phyloP scores from a whole-genome alignment of 2,888 invertebrate species.

The Athripsodes cinereus region DNA sequence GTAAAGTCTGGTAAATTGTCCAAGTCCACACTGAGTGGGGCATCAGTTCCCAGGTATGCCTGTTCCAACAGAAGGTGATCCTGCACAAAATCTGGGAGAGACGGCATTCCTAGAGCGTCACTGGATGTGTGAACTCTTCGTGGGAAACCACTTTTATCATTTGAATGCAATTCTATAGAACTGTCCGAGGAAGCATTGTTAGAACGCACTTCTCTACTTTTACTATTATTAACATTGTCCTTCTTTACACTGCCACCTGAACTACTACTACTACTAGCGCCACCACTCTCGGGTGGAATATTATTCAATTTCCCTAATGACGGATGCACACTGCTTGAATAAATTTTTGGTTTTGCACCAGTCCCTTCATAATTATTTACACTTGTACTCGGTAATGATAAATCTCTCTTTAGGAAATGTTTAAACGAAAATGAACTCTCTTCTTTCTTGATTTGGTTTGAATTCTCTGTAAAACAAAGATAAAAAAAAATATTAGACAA shows the following conservation, averaged over 20 bases:
- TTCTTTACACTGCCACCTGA: slow-evolving; percentile 24
- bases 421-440: slow-evolving; percentile 82
- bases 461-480: slow-evolving; percentile 36
- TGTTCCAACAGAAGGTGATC: slow-evolving; percentile 81
- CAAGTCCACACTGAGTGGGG: slow-evolving; percentile 52
- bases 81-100: slow-evolving; percentile 79
- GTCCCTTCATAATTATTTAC: slow-evolving; percentile 56
- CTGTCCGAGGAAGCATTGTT: slow-evolving; percentile 44
- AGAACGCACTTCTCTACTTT: slow-evolving; percentile 34
- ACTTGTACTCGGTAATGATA: slow-evolving; percentile 49
- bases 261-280: slow-evolving; percentile 31
- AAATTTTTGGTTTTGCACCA: slow-evolving; percentile 75
- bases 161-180: slow-evolving; percentile 35
- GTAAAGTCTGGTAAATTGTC: slow-evolving; percentile 66
- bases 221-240: slow-evolving; percentile 29
- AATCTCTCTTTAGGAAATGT: slow-evolving; percentile 70
- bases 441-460: slow-evolving; percentile 51
- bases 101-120: slow-evolving; percentile 40
- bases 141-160: slow-evolving; percentile 25
- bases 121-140: slow-evolving; percentile 44
- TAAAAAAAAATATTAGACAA: too few species aligned
- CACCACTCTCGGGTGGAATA: slow-evolving; percentile 30
- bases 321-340: slow-evolving; percentile 33
- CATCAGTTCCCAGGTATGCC: slow-evolving; percentile 56
- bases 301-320: slow-evolving; percentile 9